These are phyloP conservation scores for Dysmachus trigonus DNA, from an alignment of 2,888 invertebrate species.

Conservation along the genomic window DNA sequence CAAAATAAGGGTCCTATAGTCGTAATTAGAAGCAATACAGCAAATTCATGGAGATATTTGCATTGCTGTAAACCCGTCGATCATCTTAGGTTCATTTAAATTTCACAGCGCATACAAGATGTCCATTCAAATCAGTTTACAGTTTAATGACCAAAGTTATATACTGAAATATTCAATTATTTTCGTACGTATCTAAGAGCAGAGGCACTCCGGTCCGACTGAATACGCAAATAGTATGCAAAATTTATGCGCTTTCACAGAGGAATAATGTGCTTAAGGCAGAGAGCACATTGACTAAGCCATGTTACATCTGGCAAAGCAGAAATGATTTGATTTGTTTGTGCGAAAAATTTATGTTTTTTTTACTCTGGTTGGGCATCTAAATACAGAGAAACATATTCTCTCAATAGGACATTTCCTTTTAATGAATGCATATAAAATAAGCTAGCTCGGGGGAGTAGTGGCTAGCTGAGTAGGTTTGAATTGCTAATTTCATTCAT, in stretches of 20 bases:
- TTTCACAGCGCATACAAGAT: neutral
- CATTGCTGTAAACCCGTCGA: neutral
- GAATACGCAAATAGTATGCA: constrained; percentile 13
- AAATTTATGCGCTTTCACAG: constrained; percentile 2
- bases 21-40: neutral
- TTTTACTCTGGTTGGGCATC: neutral
- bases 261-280: neutral
- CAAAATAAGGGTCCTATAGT: neutral
- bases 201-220: neutral
- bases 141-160: neutral
- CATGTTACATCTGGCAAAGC: neutral
- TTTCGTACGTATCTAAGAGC: neutral
- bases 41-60: neutral
- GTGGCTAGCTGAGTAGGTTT: neutral
- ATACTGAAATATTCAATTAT: neutral
- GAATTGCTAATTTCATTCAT: neutral
- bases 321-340: neutral
- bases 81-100: neutral
- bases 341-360: neutral
- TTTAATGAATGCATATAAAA: neutral
- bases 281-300: neutral
- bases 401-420: neutral
- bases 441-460: neutral
- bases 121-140: neutral
- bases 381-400: neutral